Percentiles rank a stretch among this genome's conserved stretches.
Conservation (phyloP, 2,797 vertebrate genomes). For the Oophaga sylvatica region DNA sequence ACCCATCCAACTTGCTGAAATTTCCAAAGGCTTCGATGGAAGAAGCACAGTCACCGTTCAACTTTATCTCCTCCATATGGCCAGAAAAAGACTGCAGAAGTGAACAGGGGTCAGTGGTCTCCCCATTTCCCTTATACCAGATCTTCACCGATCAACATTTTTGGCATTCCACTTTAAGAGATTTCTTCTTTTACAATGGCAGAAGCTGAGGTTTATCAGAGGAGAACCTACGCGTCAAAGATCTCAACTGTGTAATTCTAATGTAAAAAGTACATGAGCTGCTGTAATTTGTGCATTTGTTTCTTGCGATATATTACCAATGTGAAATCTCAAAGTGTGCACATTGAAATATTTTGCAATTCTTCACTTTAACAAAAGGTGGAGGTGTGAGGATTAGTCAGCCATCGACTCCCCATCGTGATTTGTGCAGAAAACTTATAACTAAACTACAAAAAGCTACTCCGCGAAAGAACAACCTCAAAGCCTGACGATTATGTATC, state of each 20-base stretch:
- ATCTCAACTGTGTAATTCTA: neutral
- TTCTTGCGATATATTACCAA: neutral
- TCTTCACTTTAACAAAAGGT: conserved; percentile 3
- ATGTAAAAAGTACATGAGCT: neutral
- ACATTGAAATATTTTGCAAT: neutral
- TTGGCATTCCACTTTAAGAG: neutral
- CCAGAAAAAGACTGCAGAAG: no score
- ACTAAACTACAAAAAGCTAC: neutral
- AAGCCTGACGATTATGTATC: neutral
- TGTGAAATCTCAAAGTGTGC: neutral
- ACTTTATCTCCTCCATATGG: no score
- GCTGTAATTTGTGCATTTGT: neutral
- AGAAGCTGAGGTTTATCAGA: neutral
- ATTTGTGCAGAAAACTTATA: neutral
- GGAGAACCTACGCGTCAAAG: neutral
- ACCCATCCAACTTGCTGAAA: neutral
- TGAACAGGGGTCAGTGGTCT: no score
- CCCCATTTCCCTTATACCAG: no score
- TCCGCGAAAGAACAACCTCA: neutral
- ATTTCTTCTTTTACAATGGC: neutral
- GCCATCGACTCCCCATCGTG: neutral
- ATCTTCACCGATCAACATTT: no score
- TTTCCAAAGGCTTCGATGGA: neutral
- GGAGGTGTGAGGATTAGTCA: conserved; percentile 26
- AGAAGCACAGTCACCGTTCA: no score